Evolutionary conservation across 2,797 vertebrate genomes (phyloP).

Genomic region (Phylloscopus collybita): DNA sequence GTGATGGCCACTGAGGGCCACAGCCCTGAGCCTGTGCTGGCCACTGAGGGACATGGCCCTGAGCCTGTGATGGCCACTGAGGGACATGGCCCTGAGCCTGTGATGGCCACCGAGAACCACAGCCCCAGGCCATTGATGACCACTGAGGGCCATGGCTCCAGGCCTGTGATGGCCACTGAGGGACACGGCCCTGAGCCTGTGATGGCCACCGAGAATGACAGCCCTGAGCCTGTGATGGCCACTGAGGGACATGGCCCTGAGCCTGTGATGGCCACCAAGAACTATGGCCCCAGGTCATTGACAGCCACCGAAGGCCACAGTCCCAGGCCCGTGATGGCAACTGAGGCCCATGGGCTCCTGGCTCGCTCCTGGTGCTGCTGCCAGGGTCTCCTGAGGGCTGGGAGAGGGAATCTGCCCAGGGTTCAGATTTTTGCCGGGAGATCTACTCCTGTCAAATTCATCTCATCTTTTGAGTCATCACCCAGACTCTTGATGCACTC

Average conservation of each 20-base stretch:
- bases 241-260: too few relatives aligned
- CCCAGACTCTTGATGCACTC: rapidly evolving
- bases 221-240: not conserved
- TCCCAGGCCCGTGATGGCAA: too few relatives aligned
- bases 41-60: rapidly evolving
- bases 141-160: rapidly evolving
- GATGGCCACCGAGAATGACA: not conserved
- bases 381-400: not conserved
- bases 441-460: rapidly evolving
- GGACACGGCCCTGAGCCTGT: not conserved
- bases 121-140: rapidly evolving
- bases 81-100: too few relatives aligned
- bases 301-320: too few relatives aligned
- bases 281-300: too few relatives aligned
- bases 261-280: too few relatives aligned
- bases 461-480: not conserved
- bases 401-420: not conserved
- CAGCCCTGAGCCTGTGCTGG: rapidly evolving
- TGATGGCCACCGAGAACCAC: rapidly evolving
- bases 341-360: not conserved
- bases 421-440: not conserved
- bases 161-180: rapidly evolving
- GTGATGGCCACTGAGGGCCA: too few relatives aligned
- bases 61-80: not conserved
- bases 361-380: not conserved